phyloP scores from a whole-genome alignment of 1,140 invertebrate genomes.

The Platyscapa corneri region DNA sequence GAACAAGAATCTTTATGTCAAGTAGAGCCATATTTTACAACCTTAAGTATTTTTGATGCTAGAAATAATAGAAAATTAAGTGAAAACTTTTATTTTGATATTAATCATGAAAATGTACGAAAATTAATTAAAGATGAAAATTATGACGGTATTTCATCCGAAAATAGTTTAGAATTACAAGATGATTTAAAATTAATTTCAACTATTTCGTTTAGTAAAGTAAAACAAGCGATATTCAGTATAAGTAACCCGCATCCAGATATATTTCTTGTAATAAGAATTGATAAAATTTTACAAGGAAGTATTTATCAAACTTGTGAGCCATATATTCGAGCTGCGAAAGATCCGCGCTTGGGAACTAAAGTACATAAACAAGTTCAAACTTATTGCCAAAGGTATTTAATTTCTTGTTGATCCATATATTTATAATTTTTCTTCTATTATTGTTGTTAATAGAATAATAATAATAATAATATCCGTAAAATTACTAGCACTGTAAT shows the following conservation, averaged over 20 bases:
- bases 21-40: slow-evolving; percentile 94
- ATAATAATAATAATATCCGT: no score
- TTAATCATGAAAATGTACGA: slow-evolving; percentile 82
- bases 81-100: slow-evolving; percentile 94
- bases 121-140: slow-evolving; percentile 75
- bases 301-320: slow-evolving; percentile 89
- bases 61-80: slow-evolving; percentile 89
- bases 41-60: slow-evolving; percentile 90
- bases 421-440: not conserved
- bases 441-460: not conserved
- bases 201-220: slow-evolving; percentile 79
- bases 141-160: slow-evolving; percentile 58
- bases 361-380: slow-evolving; percentile 90
- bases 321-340: slow-evolving; percentile 87
- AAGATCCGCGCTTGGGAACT: slow-evolving; percentile 84
- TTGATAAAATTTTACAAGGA: slow-evolving; percentile 95
- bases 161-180: slow-evolving; percentile 60
- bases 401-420: not conserved
- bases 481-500: no score
- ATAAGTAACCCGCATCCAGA: slow-evolving; percentile 89
- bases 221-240: slow-evolving; percentile 84
- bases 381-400: slow-evolving; percentile 82
- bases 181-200: slow-evolving; percentile 77
- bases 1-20: slow-evolving; percentile 86
- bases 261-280: slow-evolving; percentile 90